A percentile compares a stretch with the other conserved stretches of the same genome.
Evolutionary conservation across 1,140 invertebrate genomes (phyloP).

Genomic region (Temnothorax nylanderi): DNA sequence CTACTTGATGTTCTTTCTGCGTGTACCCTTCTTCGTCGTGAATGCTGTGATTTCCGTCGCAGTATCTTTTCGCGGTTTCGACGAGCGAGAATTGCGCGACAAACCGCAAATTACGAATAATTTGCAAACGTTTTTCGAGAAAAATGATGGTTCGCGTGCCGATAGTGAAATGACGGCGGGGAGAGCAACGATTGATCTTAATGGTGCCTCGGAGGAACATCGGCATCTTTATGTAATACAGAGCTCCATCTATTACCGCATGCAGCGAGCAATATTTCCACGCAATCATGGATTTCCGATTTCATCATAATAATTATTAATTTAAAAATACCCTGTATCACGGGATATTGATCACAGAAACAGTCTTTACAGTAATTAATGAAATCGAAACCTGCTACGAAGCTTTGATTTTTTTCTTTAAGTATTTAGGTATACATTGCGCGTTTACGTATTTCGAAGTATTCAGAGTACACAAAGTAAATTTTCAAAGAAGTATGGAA

Average conservation of each 20-base stretch:
- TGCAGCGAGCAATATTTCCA: conserved; percentile 16
- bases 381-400: not conserved
- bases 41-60: conserved; percentile 67
- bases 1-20: not conserved
- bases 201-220: conserved; percentile 15
- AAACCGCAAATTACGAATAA: conserved; percentile 12
- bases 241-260: not conserved
- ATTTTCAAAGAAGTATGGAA: not conserved
- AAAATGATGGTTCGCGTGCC: conserved; percentile 4
- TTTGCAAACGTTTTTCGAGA: not conserved
- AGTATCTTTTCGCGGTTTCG: conserved; percentile 62
- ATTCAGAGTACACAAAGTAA: not conserved
- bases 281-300: not conserved
- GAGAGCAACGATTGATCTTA: conserved; percentile 29
- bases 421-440: not conserved
- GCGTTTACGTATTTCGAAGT: not conserved
- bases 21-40: conserved; percentile 36
- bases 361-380: not conserved
- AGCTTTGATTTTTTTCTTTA: not conserved
- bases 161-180: not conserved
- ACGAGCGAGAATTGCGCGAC: conserved; percentile 23
- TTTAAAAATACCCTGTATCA: not conserved
- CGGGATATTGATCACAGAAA: not conserved
- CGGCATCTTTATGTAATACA: conserved; percentile 15
- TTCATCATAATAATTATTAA: not conserved